Conservation (phyloP, 2,113 vertebrate species). For the Strigops habroptila region DNA sequence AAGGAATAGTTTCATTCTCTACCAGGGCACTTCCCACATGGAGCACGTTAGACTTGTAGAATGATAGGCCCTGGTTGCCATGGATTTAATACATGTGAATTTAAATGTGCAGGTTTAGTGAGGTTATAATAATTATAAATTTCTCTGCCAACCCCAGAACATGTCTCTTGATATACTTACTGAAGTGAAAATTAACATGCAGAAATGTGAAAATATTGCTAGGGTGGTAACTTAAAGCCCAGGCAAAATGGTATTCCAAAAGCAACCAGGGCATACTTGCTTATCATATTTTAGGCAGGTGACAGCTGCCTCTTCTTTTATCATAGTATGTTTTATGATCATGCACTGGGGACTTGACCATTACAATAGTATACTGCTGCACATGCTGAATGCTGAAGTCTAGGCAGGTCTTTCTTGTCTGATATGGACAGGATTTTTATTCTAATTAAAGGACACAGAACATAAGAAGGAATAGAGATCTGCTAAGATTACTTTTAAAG, state of each 20-base stretch:
- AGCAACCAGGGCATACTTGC: not conserved
- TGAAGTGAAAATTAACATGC: not conserved
- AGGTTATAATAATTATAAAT: not conserved
- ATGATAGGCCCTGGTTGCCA: not conserved
- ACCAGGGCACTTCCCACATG: not conserved
- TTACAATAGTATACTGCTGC: not conserved
- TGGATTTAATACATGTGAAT: not conserved
- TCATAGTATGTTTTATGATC: not conserved
- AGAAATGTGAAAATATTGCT: not conserved
- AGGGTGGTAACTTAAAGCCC: not conserved
- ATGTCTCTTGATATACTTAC: not conserved
- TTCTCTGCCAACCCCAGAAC: not conserved
- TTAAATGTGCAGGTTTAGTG: not conserved
- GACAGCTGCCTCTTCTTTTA: not conserved
- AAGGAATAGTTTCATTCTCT: not conserved
- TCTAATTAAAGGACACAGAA: conserved; percentile 42
- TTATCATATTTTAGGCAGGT: not conserved
- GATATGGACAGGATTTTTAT: conserved; percentile 4
- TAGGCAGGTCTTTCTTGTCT: not conserved
- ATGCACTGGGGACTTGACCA: not conserved
- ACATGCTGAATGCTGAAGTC: not conserved
- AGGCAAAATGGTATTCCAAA: not conserved
- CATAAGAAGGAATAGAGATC: conserved; percentile 18
- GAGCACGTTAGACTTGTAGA: not conserved
- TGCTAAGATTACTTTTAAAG: conserved; percentile 49